phyloP scores from a whole-genome alignment of 2,888 invertebrate species.

The Tubulanus polymorphus region DNA sequence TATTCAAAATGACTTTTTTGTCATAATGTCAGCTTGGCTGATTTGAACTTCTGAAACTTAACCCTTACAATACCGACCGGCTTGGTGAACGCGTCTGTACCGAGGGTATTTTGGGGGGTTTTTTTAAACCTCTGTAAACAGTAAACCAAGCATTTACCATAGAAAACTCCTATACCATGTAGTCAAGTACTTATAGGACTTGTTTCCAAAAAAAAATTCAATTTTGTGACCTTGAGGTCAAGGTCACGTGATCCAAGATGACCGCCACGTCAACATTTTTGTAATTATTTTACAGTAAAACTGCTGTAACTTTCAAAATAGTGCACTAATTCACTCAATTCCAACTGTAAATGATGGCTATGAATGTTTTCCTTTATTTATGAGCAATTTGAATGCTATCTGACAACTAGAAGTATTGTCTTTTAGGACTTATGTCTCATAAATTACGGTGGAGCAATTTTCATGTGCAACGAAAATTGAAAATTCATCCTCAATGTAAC shows the following conservation, averaged over 20 bases:
- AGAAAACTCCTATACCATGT: too few relatives aligned
- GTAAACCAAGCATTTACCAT: too few relatives aligned
- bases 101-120: too few relatives aligned
- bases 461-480: too few relatives aligned
- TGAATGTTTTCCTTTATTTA: neutral
- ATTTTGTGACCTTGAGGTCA: slow-evolving; percentile 4
- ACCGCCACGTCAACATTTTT: neutral
- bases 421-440: neutral
- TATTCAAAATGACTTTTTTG: too few relatives aligned
- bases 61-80: too few relatives aligned
- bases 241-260: neutral
- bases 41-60: too few relatives aligned
- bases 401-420: neutral
- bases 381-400: neutral
- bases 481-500: too few relatives aligned
- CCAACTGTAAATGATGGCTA: neutral
- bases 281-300: neutral
- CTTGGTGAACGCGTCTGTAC: too few relatives aligned
- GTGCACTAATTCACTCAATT: neutral
- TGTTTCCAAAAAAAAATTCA: slow-evolving; percentile 1
- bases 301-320: neutral
- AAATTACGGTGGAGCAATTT: neutral
- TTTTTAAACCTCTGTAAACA: too few relatives aligned
- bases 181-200: too few relatives aligned
- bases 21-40: too few relatives aligned